Base-by-base conservation (phyloP, 2,113 vertebrate species). In the Panthera tigris region DNA sequence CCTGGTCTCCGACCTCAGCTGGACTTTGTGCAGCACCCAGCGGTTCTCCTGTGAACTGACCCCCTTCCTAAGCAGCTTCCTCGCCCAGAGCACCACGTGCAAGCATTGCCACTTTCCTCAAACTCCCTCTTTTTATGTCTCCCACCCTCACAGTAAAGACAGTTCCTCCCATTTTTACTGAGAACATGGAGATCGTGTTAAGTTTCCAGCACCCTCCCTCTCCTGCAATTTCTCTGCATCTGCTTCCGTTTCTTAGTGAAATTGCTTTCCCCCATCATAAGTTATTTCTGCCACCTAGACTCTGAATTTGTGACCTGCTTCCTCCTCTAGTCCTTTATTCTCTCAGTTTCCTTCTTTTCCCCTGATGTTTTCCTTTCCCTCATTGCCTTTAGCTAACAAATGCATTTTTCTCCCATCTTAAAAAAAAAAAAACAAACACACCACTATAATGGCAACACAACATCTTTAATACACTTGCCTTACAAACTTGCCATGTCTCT, bases 241-340 rank as follows among this genome's bases (percentile, higher is more conserved):
- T 73, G 33, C 52, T 89, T 95, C 82, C 23, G 14, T 74, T 91
- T 97, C 84, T 95, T 50, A 80, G 39, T 41, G 48, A 78, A 66
- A 61, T 13, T 25, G 11, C 7, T 83, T 83, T 57, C 83, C 19
- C 65, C 23, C 36, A 10, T 33, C n/a, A 19, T 33, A 52, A 88
- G 55, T 87, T 78, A 71, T 93, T 80, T 39, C 68, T 68, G 41
- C n/a, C 18, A 29, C 68, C n/a, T 90, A 10, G 36, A 66, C n/a
- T 57, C 36, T 83, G 39, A 90, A 81, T 87, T 68, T 91, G 10
- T 63, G 48, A 69, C 13, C 25, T 78, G 18, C 7, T 25, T 68
- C 21, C 16, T 87, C 68, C 33, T 90, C 73, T 89, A 82, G 48
- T 71, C 81, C 45, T 84, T 91, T 73, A 63, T 29, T 74, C 15